Base-by-base conservation (phyloP, 1,140 invertebrate species). In the Brachionus angularis region DNA sequence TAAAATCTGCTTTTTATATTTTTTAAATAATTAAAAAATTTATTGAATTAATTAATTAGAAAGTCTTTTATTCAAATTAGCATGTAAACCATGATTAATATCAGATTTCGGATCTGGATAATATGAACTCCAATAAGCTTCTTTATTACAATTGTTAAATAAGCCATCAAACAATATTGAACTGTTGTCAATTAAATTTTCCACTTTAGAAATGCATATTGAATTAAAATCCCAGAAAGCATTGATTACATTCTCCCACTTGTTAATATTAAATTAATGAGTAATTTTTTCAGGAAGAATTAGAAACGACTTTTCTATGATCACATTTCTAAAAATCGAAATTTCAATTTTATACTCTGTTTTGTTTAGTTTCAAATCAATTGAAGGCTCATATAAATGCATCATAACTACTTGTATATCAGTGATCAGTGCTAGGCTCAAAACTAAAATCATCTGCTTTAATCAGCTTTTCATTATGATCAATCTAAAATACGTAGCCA, bases 91-190 rank as follows among this genome's bases (percentile, higher is more conserved):
- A 23, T 33, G 18, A 14, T 39, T 25, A 23, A 58, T 25, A 39
- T 58, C 53, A 10, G 53, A 58, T 42, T 58, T 58, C 12, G 53
- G 53, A 58, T 58, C 53, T n/a, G 53, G 53, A 39, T 58, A 58
- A 25, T 58, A 58, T 4, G 53, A 58, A 39, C 53, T 58, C 53
- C 53, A 58, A 58, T 39, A 23, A 23, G 53, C 21, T 18, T 33
- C 29, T 58, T 39, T 36, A 14, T 39, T 58, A 58, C 53, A 58
- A 12, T 21, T 21, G 23, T 39, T 23, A 25, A 58, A 58, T 23
- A 36, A 23, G 23, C 39, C 12, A 23, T 25, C 36, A 39, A 58
- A 36, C 33, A 55, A 55, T 16, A 55, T 33, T 12, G 53, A 58
- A 39, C 25, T 10, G 21, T 58, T 36, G n/a, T 23, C 18, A 25